phyloP scores from a whole-genome alignment of 2,888 invertebrate genomes.

The Spodoptera littoralis region DNA sequence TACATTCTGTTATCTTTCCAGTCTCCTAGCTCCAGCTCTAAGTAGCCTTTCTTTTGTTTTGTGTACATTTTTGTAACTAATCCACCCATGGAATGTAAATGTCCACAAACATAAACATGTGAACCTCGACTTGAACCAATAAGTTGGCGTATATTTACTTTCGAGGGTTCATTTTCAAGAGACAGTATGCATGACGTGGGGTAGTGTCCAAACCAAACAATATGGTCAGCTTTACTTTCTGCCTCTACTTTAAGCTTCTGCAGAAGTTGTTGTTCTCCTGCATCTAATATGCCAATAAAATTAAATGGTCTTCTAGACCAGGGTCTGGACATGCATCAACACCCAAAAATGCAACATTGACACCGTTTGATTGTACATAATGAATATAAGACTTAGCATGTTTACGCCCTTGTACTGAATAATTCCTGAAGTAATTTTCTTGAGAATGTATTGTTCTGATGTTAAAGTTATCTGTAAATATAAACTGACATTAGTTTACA shows the following conservation, averaged over 20 bases:
- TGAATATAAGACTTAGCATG: slow-evolving; percentile 93
- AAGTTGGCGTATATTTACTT: slow-evolving; percentile 86
- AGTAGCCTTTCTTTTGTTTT: slow-evolving; percentile 93
- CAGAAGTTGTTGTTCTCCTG: slow-evolving; percentile 88
- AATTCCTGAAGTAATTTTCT: slow-evolving; percentile 93
- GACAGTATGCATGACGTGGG: slow-evolving; percentile 95
- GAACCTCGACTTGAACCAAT: slow-evolving; percentile 90
- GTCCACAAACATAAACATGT: slow-evolving; percentile 95
- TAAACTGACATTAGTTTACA: no score
- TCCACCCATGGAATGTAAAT: slow-evolving; percentile 95
- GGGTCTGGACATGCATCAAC: slow-evolving; percentile 96
- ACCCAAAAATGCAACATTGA: slow-evolving; percentile 94
- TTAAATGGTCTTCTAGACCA: slow-evolving; percentile 96
- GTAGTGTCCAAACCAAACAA: slow-evolving; percentile 95
- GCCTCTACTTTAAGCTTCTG: slow-evolving; percentile 88
- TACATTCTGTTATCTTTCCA: slow-evolving; percentile 97
- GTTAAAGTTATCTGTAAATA: slow-evolving; percentile 94
- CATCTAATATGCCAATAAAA: slow-evolving; percentile 93
- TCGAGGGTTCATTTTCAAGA: slow-evolving; percentile 83
- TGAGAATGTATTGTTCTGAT: slow-evolving; percentile 91
- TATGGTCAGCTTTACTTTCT: slow-evolving; percentile 79
- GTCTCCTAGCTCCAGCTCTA: slow-evolving; percentile 97
- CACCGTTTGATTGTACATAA: slow-evolving; percentile 85
- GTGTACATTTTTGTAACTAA: slow-evolving; percentile 95
- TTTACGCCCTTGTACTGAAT: slow-evolving; percentile 92